Percentiles rank a stretch among this genome's conserved stretches.
These are phyloP conservation scores for Chironomus striatipennis DNA, from an alignment of 1,140 invertebrate genomes.

Conservation along the genomic window DNA sequence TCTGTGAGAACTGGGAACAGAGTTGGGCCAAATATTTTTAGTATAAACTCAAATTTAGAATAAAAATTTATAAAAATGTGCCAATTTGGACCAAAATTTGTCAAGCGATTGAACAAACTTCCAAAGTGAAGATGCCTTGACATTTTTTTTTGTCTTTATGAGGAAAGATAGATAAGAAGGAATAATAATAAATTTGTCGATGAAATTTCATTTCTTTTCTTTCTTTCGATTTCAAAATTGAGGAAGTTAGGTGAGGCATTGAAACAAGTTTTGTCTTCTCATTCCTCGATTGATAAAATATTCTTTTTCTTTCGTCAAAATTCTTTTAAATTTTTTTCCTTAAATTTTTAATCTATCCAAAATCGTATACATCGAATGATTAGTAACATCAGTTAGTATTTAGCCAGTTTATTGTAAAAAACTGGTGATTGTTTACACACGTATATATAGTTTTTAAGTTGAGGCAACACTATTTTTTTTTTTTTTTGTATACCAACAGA, in stretches of 20 bases:
- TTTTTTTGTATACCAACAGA: constrained; percentile 14
- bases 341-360: constrained; percentile 18
- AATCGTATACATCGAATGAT: constrained; percentile 20
- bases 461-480: background rate
- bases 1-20: no score
- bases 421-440: constrained; percentile 1
- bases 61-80: no score
- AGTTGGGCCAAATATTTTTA: no score
- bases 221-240: background rate
- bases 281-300: background rate
- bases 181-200: background rate
- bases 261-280: background rate
- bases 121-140: no score
- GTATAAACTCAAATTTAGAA: no score
- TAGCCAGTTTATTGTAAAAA: background rate
- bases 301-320: background rate
- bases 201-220: no score
- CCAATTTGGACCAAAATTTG: no score
- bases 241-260: background rate
- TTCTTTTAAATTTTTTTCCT: background rate
- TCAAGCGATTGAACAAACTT: no score
- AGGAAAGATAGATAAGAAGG: background rate
- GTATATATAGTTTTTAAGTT: background rate
- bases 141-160: background rate
- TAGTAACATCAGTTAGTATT: background rate